These are phyloP conservation scores for Elephas maximus DNA, from an alignment of 2,113 vertebrate genomes.

Conservation along the genomic window DNA sequence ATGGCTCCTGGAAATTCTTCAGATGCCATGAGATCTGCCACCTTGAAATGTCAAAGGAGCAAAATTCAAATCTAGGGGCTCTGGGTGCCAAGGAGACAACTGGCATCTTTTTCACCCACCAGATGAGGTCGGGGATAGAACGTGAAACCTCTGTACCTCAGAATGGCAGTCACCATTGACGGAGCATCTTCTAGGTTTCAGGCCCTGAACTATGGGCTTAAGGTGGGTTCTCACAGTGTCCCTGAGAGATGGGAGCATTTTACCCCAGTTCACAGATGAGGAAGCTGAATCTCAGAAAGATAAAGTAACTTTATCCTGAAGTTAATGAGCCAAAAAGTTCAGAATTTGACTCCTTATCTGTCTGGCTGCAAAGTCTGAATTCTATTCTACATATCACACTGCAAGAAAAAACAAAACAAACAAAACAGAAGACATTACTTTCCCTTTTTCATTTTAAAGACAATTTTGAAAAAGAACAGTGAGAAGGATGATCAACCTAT, in stretches of 20 bases:
- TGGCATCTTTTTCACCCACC: conserved; percentile 35
- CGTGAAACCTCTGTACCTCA: conserved; percentile 38
- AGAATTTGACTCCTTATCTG: neutral
- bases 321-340: neutral
- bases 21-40: conserved; percentile 61
- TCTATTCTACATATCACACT: neutral
- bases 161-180: neutral
- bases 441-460: neutral
- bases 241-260: fast-evolving
- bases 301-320: too few relatives aligned
- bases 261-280: conserved; percentile 17
- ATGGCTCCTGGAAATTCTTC: conserved; percentile 65
- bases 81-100: conserved; percentile 63
- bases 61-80: conserved; percentile 74
- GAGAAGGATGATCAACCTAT: neutral
- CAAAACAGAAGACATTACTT: neutral
- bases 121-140: conserved; percentile 62
- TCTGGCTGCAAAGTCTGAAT: neutral
- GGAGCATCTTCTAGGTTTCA: neutral
- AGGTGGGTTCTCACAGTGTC: too few relatives aligned
- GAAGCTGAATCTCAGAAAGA: neutral
- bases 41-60: conserved; percentile 76
- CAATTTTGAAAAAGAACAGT: neutral
- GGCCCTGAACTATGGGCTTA: neutral
- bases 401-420: neutral